Base-by-base conservation (phyloP, 1,140 invertebrate species). In the Cyclargus thomasi region DNA sequence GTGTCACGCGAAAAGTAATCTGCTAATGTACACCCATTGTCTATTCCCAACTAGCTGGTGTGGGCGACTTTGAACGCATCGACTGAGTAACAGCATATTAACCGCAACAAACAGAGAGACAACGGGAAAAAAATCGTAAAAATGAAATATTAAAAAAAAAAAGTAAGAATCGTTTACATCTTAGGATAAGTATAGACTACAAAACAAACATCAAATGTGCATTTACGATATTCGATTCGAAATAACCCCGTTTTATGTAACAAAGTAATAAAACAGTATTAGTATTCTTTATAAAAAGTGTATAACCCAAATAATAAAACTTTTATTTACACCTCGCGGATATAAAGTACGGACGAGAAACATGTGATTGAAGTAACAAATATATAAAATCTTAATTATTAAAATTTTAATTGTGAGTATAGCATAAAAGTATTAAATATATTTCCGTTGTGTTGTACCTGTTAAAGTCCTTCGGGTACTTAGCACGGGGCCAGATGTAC, bases 271-370 rank as follows among this genome's bases (percentile, higher is more conserved):
- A 59, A 59, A 20, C 20, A 21, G 55, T 21, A 21, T 59, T 59
- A 55, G 53, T 55, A 21, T 59, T 59, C 55, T 59, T 59, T 20
- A 59, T 20, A 59, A 59, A 59, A 59, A 20, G 10, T 21, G 18
- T 20, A 11, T 59, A 59, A 59, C 17, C 55, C 55, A 20, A 59
- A 59, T 59, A 18, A 59, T 59, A 59, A 59, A 59, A 59, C 55
- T 59, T 21, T 59, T 59, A 59, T 59, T 59, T 59, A 59, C 18
- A 59, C 55, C 21, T 21, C 55, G 55, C 20, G 17, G 20, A 22
- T 11, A 59, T 59, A 59, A 59, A 59, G 55, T 59, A 21, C 55
- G 21, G 55, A 59, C 14, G 20, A 7, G 17, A 17, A 47, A 47
- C 39, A 47, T 1, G 17, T 59, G 11, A 59, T 20, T 59, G 55